Evolutionary conservation across 92 coral and sea anemone genomes (phyloP), one percentile per base, ranked within the genome.

Genomic region (Palythoa grandiflora): DNA sequence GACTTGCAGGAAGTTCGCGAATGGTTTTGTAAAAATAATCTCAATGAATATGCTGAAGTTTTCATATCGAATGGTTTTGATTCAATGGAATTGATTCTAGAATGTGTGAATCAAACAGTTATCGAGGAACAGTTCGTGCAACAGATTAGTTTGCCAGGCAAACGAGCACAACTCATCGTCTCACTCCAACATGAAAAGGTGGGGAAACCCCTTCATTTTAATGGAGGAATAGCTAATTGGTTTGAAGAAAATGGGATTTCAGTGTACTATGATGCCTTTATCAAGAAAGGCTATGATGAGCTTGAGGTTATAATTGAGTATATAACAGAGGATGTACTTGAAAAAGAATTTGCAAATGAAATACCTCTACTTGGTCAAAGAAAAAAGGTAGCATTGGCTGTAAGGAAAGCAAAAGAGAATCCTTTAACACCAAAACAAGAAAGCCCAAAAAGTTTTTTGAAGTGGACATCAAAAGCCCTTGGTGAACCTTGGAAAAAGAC

Each of bases 41-140:
- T 88, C 14, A 40, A 71, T 21, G 91, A 88, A 50, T 88, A 88
- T 88, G 81, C 81, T 9, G 91, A 88, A 10, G 52, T 70, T 2
- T 88, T 88, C 63, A 80, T 80, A 52, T 80, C 87, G 15, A 88
- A 88, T 71, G 87, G 87, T 15, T 88, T 88, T 88, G 91, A 88
- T 70, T 80, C 91, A 36, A 57, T 88, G 87, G 87, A 88, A 20
- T 38, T 88, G 54, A 79, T 80, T 52, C 66, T 70, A 3, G 91
- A 80, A 73, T 88, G 87, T 80, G 91, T 80, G 19, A 72, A 88
- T 39, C 68, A 79, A 80, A 51, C 15, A 88, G 73, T 88, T 54
- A 16, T 88, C 15, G 91, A 88, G 59, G 91, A 73, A 83, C 81
- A 80, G 53, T 88, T 59, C 66, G 17, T 65, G 19, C 60, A 75